Base-by-base conservation (phyloP, 2,888 invertebrate genomes). In the Drosophila acutilabella region DNA sequence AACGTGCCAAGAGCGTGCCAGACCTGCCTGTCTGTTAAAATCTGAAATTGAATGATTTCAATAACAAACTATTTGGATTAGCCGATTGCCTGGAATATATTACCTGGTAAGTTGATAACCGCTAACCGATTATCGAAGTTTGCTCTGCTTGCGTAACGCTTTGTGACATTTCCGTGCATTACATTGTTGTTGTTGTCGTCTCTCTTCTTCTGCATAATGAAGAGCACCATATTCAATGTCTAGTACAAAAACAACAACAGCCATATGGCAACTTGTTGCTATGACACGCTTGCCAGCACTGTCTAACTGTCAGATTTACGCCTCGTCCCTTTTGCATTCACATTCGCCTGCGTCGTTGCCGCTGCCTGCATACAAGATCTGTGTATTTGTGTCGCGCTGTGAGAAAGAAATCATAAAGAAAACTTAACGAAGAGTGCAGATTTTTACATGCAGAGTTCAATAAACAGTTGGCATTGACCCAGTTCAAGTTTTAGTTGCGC, bases 401-500 rank as follows among this genome's bases (percentile, higher is more conserved):
- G 48, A n/a, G 54, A 48, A 36, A 38, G 40, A 47, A 13, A 52
- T 33, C 18, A 18, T 11, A 54, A 33, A 36, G 18, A 18, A 38
- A 61, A 56, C 23, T 42, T 4, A 20, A 23, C 41, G 18, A 61
- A 51, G 20, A 50, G 42, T 41, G 36, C 11, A 7, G n/a, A 16
- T 30, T 51, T 56, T 62, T 52, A 23, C 44, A 52, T 41, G 48
- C 47, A 23, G 53, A 68, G 82, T 81, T 81, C 70, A 82, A 80
- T 61, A 71, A 77, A 66, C 71, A 41, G 11, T 54, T 77, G 72
- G 47, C 81, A 82, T 86, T 83, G 86, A 82, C 88, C 68, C 56
- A 79, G 56, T 77, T 86, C 51, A 4, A 16, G 41, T 11, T 18
- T 13, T n/a, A 33, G 2, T 18, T 23, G 36, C 36, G 36, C 11